Conservation (phyloP, 2,888 invertebrate genomes). For the Neoitamus cyanurus region DNA sequence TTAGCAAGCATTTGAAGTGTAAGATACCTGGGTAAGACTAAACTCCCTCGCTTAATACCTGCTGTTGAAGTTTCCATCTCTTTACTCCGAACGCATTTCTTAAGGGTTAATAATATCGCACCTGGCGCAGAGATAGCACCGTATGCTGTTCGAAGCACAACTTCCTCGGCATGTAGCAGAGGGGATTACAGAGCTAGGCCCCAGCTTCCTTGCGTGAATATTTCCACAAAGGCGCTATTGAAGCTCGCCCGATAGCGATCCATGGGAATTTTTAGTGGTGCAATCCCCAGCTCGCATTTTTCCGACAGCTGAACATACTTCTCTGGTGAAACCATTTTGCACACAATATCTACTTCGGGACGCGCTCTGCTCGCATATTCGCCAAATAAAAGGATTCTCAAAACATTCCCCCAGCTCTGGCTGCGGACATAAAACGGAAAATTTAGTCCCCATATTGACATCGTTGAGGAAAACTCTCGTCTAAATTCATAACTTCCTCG, state of each 20-base stretch:
- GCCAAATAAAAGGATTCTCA: not conserved
- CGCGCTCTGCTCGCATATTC: not conserved
- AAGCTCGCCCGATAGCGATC: not conserved
- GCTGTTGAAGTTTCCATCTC: not conserved
- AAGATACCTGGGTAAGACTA: not conserved
- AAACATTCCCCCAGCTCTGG: not conserved
- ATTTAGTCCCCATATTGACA: constrained; percentile 23
- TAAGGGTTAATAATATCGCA: not conserved
- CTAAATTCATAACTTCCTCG: constrained; percentile 35
- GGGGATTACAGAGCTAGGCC: not conserved
- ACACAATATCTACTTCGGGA: not conserved
- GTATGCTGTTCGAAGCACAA: not conserved
- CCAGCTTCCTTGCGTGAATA: not conserved
- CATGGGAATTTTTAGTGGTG: not conserved
- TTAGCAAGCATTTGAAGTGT: not conserved
- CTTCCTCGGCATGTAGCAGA: not conserved
- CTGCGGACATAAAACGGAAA: constrained; percentile 6
- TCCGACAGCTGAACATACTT: not conserved
- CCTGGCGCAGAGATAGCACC: not conserved
- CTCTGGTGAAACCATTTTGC: not conserved
- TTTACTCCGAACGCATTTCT: no score
- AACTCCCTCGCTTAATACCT: not conserved
- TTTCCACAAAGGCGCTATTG: not conserved
- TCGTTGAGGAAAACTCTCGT: constrained; percentile 12
- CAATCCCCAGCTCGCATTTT: not conserved